Percentiles rank a stretch among this genome's conserved stretches.
Conservation (phyloP, 2,113 vertebrate species). For the Blennius ocellaris region DNA sequence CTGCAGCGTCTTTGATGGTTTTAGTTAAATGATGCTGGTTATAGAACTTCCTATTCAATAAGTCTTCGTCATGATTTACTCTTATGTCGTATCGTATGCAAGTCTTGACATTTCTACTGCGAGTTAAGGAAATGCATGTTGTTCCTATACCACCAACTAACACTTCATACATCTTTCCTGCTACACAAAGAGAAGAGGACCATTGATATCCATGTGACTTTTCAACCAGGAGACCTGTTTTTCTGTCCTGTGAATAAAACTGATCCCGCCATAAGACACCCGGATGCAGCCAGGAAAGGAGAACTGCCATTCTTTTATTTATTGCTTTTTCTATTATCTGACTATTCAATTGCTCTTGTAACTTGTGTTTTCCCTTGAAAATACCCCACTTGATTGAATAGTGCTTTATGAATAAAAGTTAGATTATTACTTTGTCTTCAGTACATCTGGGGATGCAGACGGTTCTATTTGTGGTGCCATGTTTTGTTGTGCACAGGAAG, state of each 20-base stretch:
- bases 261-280: background rate
- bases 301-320: too few species aligned
- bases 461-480: background rate
- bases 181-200: too few species aligned
- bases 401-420: background rate
- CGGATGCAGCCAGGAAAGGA: background rate
- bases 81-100: too few species aligned
- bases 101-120: background rate
- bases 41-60: background rate
- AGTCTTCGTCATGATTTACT: background rate
- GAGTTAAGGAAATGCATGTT: too few species aligned
- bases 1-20: background rate
- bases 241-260: background rate
- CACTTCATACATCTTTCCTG: too few species aligned
- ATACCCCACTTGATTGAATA: too few species aligned
- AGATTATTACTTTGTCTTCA: background rate
- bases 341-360: too few species aligned
- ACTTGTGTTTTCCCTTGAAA: too few species aligned
- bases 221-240: background rate
- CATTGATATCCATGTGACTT: background rate
- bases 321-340: too few species aligned
- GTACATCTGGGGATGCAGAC: background rate
- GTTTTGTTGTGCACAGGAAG: background rate
- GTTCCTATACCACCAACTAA: too few species aligned
- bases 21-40: background rate